phyloP scores from a whole-genome alignment of 2,113 vertebrate genomes.

The Alethe castanea region DNA sequence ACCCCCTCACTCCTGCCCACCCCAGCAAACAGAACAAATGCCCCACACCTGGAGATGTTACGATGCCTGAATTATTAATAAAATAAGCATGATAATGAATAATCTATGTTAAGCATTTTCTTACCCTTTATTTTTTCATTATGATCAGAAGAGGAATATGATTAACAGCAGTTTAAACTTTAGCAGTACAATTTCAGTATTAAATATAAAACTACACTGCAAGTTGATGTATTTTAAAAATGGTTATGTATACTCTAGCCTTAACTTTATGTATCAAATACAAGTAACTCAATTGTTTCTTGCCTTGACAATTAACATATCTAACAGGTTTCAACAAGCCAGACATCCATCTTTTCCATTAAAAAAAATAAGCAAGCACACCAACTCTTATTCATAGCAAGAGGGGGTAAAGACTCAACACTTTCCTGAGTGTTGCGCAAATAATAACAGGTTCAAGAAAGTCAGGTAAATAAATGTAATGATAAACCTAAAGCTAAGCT shows the following conservation, averaged over 20 bases:
- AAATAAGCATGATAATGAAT: slow-evolving; percentile 67
- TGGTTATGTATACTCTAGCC: slow-evolving; percentile 66
- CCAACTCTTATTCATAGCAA: slow-evolving; percentile 58
- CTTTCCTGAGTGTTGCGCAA: slow-evolving; percentile 62
- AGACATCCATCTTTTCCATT: slow-evolving; percentile 69
- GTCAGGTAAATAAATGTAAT: slow-evolving; percentile 42
- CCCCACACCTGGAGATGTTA: not conserved
- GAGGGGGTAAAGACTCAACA: slow-evolving; percentile 53
- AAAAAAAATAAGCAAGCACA: slow-evolving; percentile 65
- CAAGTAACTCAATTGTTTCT: slow-evolving; percentile 60
- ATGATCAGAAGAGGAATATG: slow-evolving; percentile 70
- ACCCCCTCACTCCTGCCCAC: not conserved
- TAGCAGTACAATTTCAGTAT: slow-evolving; percentile 70
- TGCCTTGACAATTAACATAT: slow-evolving; percentile 65
- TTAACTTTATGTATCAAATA: slow-evolving; percentile 68
- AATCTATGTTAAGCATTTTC: slow-evolving; percentile 68
- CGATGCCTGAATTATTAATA: slow-evolving; percentile 25
- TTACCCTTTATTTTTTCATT: slow-evolving; percentile 71
- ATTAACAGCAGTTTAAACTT: slow-evolving; percentile 70
- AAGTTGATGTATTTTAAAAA: slow-evolving; percentile 69
- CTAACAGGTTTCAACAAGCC: slow-evolving; percentile 64
- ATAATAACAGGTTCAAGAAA: slow-evolving; percentile 41
- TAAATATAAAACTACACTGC: slow-evolving; percentile 72
- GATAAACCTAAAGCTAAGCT: slow-evolving; percentile 52
- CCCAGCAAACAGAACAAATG: not conserved